These are phyloP conservation scores for Oncorhynchus tshawytscha DNA, from an alignment of 2,113 vertebrate species.

Conservation along the genomic window DNA sequence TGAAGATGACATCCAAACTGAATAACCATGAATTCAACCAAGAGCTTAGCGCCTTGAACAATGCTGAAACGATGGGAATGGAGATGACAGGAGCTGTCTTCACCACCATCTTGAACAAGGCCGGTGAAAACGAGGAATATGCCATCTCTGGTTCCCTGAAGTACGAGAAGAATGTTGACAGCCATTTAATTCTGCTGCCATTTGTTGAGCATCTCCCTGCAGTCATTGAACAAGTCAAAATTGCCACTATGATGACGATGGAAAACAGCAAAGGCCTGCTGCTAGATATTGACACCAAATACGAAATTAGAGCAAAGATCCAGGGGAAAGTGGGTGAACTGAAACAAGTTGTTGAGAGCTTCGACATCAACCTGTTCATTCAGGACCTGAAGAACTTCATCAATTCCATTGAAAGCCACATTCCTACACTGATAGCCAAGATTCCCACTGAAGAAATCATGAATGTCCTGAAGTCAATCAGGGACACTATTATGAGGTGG, in stretches of 20 bases:
- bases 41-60: conserved; percentile 79
- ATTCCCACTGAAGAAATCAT: conserved; percentile 74
- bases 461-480: conserved; percentile 70
- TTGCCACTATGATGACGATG: conserved; percentile 62
- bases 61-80: conserved; percentile 74
- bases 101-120: conserved; percentile 67
- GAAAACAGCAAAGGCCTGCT: conserved; percentile 70
- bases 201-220: conserved; percentile 78
- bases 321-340: conserved; percentile 75
- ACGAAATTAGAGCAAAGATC: conserved; percentile 73
- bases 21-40: conserved; percentile 82
- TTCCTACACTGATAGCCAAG: conserved; percentile 63
- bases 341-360: conserved; percentile 74
- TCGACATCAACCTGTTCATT: conserved; percentile 69
- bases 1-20: conserved; percentile 79
- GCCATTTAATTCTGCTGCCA: conserved; percentile 81
- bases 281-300: conserved; percentile 74
- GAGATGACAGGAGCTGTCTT: conserved; percentile 75
- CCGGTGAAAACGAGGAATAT: conserved; percentile 76
- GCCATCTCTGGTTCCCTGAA: conserved; percentile 80
- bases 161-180: conserved; percentile 89
- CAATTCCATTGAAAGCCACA: conserved; percentile 58
- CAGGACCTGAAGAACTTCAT: conserved; percentile 70
- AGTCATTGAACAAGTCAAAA: conserved; percentile 77
- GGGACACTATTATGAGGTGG: conserved; percentile 67